A percentile compares a stretch with the other conserved stretches of the same genome.
These are phyloP conservation scores for Falcunculus frontatus DNA, from an alignment of 2,113 vertebrate species.

Conservation along the genomic window DNA sequence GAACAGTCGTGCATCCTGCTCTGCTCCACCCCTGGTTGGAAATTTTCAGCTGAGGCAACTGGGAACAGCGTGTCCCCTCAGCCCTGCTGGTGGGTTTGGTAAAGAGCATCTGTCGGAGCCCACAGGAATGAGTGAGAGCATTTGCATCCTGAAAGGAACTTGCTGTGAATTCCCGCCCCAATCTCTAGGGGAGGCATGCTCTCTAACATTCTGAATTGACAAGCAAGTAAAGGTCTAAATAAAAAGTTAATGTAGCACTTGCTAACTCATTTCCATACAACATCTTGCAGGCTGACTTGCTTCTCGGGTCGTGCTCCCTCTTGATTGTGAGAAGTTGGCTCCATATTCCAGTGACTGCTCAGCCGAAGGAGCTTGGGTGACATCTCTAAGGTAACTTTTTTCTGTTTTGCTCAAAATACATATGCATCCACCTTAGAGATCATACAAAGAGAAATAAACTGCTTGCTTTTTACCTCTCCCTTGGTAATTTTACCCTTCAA, in stretches of 20 bases:
- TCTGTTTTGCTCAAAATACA: neutral
- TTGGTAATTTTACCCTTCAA: neutral
- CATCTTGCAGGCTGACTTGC: slow-evolving; percentile 20
- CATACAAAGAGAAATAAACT: neutral
- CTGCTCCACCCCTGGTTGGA: neutral
- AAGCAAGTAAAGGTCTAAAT: neutral
- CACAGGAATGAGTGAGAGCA: neutral
- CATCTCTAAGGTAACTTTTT: neutral
- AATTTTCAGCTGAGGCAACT: neutral
- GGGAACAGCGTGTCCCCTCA: neutral
- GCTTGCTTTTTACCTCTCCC: neutral
- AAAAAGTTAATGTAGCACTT: neutral
- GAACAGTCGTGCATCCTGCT: neutral
- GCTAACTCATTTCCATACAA: neutral
- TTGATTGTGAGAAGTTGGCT: slow-evolving; percentile 12
- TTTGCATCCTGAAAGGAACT: neutral
- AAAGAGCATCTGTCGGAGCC: neutral
- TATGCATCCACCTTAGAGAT: neutral
- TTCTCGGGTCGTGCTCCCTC: slow-evolving; percentile 1
- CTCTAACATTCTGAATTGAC: neutral
- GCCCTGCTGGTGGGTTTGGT: neutral
- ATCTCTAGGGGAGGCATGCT: fast-evolving
- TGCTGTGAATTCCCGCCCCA: neutral
- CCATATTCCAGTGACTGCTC: neutral
- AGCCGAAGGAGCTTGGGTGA: slow-evolving; percentile 21